phyloP scores from a whole-genome alignment of 2,797 vertebrate genomes.

The Lemur catta region DNA sequence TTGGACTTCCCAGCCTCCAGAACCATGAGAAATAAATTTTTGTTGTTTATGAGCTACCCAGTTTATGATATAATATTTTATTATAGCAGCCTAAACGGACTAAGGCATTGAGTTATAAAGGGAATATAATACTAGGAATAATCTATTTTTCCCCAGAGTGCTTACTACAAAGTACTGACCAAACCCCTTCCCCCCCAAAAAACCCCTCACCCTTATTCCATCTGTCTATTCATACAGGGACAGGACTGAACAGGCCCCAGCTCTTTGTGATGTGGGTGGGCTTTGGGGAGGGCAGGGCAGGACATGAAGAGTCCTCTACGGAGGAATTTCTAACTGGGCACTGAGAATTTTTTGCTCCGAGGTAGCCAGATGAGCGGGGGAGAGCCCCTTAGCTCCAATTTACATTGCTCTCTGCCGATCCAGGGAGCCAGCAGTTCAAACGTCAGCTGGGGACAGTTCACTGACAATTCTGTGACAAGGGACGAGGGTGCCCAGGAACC shows the following conservation, averaged over 20 bases:
- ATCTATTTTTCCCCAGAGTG: not conserved
- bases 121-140: not conserved
- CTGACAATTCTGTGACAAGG: slow-evolving; percentile 52
- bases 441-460: not conserved
- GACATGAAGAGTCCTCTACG: not conserved
- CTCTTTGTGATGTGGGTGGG: not conserved
- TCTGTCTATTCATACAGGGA: not conserved
- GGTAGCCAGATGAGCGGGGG: not conserved
- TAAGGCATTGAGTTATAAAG: not conserved
- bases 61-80: not conserved
- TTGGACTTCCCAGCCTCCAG: not conserved
- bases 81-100: not conserved
- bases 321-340: slow-evolving; percentile 9
- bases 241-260: not conserved
- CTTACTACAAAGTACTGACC: not conserved
- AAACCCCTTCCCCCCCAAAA: not conserved
- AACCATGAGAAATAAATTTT: not conserved
- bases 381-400: slow-evolving; percentile 49
- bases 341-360: not conserved
- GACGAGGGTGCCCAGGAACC: not conserved
- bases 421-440: not conserved
- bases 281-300: not conserved
- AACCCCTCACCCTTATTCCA: not conserved
- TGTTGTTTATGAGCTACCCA: not conserved
- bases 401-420: slow-evolving; percentile 21